These are phyloP conservation scores for Melanotus villosus DNA, from an alignment of 2,888 invertebrate genomes.

Conservation along the genomic window DNA sequence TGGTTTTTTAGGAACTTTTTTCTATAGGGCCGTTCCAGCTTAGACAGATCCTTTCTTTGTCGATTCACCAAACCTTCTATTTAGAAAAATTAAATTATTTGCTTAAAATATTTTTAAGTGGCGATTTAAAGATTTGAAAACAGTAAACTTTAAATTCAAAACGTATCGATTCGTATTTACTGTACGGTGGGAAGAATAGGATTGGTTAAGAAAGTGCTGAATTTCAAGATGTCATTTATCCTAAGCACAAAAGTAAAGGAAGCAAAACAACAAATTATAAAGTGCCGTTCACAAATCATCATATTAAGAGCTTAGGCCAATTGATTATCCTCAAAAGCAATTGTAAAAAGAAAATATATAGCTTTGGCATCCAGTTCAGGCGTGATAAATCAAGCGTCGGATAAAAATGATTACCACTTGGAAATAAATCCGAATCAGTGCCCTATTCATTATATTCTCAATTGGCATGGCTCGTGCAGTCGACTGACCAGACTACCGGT, in stretches of 20 bases:
- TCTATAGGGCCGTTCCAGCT: too few species aligned
- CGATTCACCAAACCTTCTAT: too few species aligned
- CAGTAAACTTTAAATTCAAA: too few species aligned
- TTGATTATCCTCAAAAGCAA: constrained; percentile 60
- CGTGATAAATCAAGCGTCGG: constrained; percentile 61
- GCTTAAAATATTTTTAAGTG: too few species aligned
- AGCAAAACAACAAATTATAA: constrained; percentile 27
- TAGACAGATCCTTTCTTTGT: too few species aligned
- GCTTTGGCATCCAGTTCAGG: constrained; percentile 61
- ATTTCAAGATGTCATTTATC: too few species aligned
- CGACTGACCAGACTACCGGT: constrained; percentile 37
- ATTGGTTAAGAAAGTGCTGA: too few species aligned
- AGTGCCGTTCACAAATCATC: constrained; percentile 55
- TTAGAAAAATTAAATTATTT: too few species aligned
- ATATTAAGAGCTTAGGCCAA: constrained; percentile 56
- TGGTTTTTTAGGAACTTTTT: constrained; percentile 1
- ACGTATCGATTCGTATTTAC: too few species aligned
- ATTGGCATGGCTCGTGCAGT: constrained; percentile 54
- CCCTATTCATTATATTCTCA: constrained; percentile 61
- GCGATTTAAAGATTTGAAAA: too few species aligned
- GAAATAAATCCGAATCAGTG: constrained; percentile 62
- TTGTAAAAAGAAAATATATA: constrained; percentile 62
- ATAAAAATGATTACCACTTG: constrained; percentile 63
- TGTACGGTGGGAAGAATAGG: too few species aligned
- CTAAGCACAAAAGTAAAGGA: not conserved